Evolutionary conservation across 2,113 vertebrate species (phyloP), one percentile per base, ranked within the genome.

Genomic region (Chauna torquata): DNA sequence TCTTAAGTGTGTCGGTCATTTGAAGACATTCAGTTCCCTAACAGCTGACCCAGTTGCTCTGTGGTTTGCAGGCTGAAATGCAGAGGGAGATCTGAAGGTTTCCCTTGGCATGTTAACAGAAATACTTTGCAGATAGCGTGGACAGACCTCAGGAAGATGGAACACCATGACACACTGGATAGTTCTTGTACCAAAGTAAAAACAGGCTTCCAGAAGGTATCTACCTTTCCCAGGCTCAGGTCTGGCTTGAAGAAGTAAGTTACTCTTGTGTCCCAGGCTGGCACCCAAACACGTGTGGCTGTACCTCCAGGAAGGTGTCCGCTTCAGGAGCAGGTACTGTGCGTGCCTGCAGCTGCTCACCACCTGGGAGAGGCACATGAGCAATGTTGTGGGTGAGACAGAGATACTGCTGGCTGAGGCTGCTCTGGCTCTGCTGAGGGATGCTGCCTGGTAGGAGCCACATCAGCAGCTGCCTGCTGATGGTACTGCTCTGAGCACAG

Each of bases 231-330:
- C 13, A 34, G 19, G 30, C 19, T 82, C 11, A 32, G 16, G 19
- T 3, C 28, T 82, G 49, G 16, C 28, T 82, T 42, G 11, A 8
- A 25, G 19, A 19, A 17, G 6, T 5, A 11, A 9, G 16, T 38
- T 9, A 3, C 3, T 58, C 11, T n/a, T 8, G 1, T 8, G 24
- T 49, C 8, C 38, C n/a, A 47, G 30, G 23, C 44, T 82, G 62
- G 27, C 23, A 61, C 14, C 18, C 4, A 1, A 24, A 3, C n/a
- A 0, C 0, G 1, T 19, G 44, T 61, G 52, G 19, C 34, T 16
- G 2, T 45, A 55, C 16, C 25, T 59, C 32, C 18, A 15, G 28
- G 44, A 38, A 57, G 15, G 6, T 11, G 12, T 9, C 49, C 32
- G 38, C 9, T 86, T 49, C 36, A 55, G 52, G 38, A 76, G 9